Conservation (phyloP, 2,113 vertebrate genomes). For the Thamnophis sirtalis region DNA sequence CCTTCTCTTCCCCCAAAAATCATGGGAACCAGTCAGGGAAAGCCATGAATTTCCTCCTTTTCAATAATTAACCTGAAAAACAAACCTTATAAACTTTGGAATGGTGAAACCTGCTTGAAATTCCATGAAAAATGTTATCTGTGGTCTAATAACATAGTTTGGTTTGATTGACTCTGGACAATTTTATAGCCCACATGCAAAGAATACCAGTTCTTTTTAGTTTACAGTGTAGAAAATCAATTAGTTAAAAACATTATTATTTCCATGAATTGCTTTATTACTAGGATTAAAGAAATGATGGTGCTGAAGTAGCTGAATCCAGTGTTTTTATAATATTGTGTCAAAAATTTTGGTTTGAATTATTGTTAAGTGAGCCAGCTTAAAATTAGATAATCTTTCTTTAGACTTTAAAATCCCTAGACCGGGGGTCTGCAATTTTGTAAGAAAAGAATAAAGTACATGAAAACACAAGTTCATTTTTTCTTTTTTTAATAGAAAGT, state of each 20-base stretch:
- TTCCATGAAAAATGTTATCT: neutral
- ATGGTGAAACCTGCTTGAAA: neutral
- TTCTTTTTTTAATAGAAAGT: neutral
- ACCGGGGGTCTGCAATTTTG: neutral
- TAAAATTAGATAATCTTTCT: neutral
- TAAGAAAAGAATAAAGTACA: neutral
- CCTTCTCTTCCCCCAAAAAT: neutral
- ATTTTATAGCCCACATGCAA: neutral
- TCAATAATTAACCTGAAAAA: neutral
- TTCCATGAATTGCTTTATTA: neutral
- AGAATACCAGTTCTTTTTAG: neutral
- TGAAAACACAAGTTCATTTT: neutral
- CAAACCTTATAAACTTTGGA: neutral
- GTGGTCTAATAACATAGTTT: neutral
- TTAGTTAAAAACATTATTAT: neutral
- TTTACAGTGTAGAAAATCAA: neutral
- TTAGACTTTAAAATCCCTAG: neutral
- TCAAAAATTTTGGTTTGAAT: neutral
- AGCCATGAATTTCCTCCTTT: neutral
- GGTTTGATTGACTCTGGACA: neutral
- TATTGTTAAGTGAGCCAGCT: neutral
- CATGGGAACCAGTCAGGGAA: neutral
- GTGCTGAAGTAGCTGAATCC: neutral
- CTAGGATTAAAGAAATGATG: neutral
- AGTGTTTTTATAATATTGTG: neutral